Base-by-base conservation (phyloP, 2,888 invertebrate species). In the Odontothrips loti region DNA sequence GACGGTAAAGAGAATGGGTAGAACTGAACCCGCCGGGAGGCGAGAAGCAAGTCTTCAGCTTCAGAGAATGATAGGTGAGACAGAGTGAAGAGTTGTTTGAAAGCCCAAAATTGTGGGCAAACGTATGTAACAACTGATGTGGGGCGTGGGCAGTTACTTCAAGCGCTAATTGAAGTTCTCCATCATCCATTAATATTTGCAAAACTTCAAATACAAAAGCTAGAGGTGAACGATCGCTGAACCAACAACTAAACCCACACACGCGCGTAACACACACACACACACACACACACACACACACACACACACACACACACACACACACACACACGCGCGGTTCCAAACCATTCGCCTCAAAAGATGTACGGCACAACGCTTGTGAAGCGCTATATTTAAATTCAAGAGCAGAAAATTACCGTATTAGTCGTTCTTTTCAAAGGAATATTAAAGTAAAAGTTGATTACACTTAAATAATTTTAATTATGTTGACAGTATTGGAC, bases 151-250 rank as follows among this genome's bases (percentile, higher is more conserved):
- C 27, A 75, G 12, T 75, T 75, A 43, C 27, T 17, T 58, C n/a
- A 11, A 58, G n/a, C 15, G 58, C 27, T 12, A 9, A 23, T 27
- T 10, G 27, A 27, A 75, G 27, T 12, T n/a, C 23, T 12, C 68
- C 68, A 75, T 75, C 23, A 9, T 75, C 68, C 68, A 75, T 1
- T 23, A 75, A 75, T 75, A 27, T n/a, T 68, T 23, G 23, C 23
- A 27, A 27, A 27, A 27, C 27, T 27, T 23, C 27, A 10, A 23
- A 75, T 23, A 58, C 58, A n/a, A 15, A 10, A 58, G 6, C 58
- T 58, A 15, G 68, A 23, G 68, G 68, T 75, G 68, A 75, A 75
- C 68, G 68, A 75, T 75, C 68, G 68, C 68, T 1, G 27, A 27
- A 23, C 27, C 27, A 43, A 75, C 68, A 23, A 68, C 68, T 68